Conservation (phyloP, 2,113 vertebrate genomes). For the Orcinus orca region DNA sequence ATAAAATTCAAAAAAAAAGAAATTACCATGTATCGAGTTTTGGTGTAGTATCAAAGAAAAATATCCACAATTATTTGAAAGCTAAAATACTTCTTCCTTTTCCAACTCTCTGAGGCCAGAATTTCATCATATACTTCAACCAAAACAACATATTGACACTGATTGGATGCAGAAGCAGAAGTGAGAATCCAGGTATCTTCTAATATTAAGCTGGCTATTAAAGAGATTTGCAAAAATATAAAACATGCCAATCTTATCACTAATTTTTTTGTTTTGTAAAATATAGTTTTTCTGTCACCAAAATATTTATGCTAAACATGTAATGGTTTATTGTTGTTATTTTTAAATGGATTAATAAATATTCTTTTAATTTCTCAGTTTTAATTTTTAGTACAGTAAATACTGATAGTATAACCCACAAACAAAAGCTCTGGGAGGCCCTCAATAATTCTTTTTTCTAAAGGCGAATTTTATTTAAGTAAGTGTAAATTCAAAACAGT, state of each 20-base stretch:
- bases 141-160: conserved; percentile 13
- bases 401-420: background rate
- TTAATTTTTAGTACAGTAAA: conserved; percentile 35
- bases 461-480: too few relatives aligned
- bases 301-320: conserved; percentile 27
- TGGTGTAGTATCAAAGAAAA: conserved; percentile 30
- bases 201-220: background rate
- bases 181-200: background rate
- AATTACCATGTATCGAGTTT: too few relatives aligned
- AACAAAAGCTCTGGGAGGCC: background rate
- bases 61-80: conserved; percentile 35
- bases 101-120: background rate
- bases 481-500: too few relatives aligned
- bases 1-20: too few relatives aligned
- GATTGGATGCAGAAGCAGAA: background rate
- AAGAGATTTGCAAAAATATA: conserved; percentile 28
- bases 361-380: conserved; percentile 3
- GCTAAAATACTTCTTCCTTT: conserved; percentile 16
- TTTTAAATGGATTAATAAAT: conserved; percentile 19
- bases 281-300: background rate
- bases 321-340: conserved; percentile 6
- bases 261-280: background rate
- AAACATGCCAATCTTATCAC: background rate
- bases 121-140: conserved; percentile 38
- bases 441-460: conserved; percentile 1